phyloP scores from a whole-genome alignment of 2,797 vertebrate genomes.

The Halcyon badia region DNA sequence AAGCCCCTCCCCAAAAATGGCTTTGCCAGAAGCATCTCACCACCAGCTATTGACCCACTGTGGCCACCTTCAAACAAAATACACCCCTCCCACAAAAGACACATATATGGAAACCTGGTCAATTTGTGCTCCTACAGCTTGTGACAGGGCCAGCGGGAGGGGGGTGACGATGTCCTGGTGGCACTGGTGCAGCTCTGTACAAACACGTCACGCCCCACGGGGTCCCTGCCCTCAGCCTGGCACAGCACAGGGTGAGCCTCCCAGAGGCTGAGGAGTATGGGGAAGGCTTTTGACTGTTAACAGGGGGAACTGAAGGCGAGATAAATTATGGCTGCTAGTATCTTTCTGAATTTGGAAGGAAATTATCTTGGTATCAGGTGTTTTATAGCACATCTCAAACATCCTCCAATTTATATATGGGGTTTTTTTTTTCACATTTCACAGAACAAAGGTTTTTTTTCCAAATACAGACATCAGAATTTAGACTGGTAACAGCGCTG shows the following conservation, averaged over 20 bases:
- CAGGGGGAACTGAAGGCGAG: fast-evolving
- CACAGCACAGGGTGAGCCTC: fast-evolving
- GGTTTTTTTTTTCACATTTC: background rate
- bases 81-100: background rate
- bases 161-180: background rate
- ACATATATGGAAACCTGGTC: background rate
- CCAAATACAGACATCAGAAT: fast-evolving
- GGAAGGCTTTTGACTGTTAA: background rate
- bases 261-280: fast-evolving
- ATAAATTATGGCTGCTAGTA: background rate
- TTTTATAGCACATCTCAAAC: background rate
- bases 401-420: background rate
- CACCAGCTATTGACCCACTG: background rate
- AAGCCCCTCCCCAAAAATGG: background rate
- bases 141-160: background rate
- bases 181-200: background rate
- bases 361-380: background rate
- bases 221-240: background rate
- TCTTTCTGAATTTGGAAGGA: background rate
- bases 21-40: background rate
- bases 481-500: background rate
- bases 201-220: background rate
- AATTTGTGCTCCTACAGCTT: background rate
- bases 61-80: background rate
- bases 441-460: background rate